A percentile compares a stretch with the other conserved stretches of the same genome.
phyloP scores from a whole-genome alignment of 1,140 invertebrate species.

The Tetramorium simillimum region DNA sequence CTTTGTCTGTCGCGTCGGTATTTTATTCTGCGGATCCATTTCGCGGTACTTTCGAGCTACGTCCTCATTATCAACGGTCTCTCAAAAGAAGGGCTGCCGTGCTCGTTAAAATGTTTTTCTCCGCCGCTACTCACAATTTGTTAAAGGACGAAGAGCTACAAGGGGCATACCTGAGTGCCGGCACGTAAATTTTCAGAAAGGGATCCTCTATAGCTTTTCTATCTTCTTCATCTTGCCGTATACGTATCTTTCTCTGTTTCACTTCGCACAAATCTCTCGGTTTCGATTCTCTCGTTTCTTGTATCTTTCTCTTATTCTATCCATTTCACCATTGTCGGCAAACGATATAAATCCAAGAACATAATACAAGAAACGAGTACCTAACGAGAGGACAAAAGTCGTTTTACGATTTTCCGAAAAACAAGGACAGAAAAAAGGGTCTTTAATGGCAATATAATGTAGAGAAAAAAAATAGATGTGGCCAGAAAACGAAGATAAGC shows the following conservation, averaged over 20 bases:
- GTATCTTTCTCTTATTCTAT: conserved; percentile 47
- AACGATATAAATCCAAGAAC: conserved; percentile 75
- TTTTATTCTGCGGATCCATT: conserved; percentile 21
- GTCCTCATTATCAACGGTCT: conserved; percentile 57
- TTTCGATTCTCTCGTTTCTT: conserved; percentile 38
- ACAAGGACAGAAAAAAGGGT: background rate
- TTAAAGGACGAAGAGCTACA: conserved; percentile 65
- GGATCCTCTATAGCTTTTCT: conserved; percentile 68
- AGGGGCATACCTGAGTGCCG: conserved; percentile 63
- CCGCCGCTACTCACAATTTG: conserved; percentile 75
- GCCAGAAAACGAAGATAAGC: background rate
- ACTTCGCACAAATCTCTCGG: conserved; percentile 10
- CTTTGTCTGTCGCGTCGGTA: conserved; percentile 25
- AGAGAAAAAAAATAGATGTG: background rate
- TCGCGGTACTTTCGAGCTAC: conserved; percentile 18
- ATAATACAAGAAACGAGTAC: conserved; percentile 67
- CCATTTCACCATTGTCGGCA: conserved; percentile 55
- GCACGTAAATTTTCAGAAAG: conserved; percentile 76
- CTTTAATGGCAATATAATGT: conserved; percentile 10
- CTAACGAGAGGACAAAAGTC: conserved; percentile 70
- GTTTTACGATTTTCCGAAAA: conserved; percentile 69
- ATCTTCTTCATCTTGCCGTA: conserved; percentile 53
- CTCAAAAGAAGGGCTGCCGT: conserved; percentile 59
- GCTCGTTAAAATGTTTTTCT: conserved; percentile 79
- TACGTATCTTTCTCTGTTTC: conserved; percentile 17